Conservation (phyloP, 2,888 invertebrate species). For the Helobdella robusta region DNA sequence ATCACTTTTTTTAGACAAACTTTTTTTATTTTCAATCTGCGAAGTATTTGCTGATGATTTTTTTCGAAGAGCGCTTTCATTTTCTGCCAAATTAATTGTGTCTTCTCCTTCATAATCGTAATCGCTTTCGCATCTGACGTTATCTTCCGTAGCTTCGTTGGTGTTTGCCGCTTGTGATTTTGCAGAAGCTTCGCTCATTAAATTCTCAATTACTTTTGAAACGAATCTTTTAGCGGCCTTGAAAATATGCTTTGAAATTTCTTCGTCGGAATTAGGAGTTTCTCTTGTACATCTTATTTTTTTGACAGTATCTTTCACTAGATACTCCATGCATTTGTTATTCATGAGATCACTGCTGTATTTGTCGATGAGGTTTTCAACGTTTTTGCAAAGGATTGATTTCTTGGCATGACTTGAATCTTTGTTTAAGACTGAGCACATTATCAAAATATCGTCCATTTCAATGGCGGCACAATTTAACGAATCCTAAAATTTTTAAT, state of each 20-base stretch:
- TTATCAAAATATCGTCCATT: background rate
- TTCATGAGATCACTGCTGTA: slow-evolving; percentile 10
- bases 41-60: too few relatives aligned
- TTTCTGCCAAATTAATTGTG: background rate
- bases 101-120: background rate
- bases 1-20: too few relatives aligned
- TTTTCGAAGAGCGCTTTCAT: too few relatives aligned
- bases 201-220: background rate
- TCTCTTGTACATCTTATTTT: slow-evolving; percentile 11
- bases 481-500: slow-evolving; percentile 3
- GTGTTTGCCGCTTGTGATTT: too few relatives aligned
- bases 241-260: slow-evolving; percentile 7
- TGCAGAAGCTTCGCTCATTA: background rate
- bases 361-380: slow-evolving; percentile 5
- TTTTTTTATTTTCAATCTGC: too few relatives aligned
- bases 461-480: slow-evolving; percentile 7
- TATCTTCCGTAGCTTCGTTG: too few relatives aligned
- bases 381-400: background rate
- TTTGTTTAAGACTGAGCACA: background rate
- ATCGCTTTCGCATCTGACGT: too few relatives aligned
- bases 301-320: slow-evolving; percentile 11
- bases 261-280: slow-evolving; percentile 1
- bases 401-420: background rate
- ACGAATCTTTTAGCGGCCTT: slow-evolving; percentile 7
- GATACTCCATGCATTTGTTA: slow-evolving; percentile 11